Percentiles rank a stretch among this genome's conserved stretches.
Evolutionary conservation across 2,113 vertebrate species (phyloP).

Genomic region (Gambusia holbrooki): DNA sequence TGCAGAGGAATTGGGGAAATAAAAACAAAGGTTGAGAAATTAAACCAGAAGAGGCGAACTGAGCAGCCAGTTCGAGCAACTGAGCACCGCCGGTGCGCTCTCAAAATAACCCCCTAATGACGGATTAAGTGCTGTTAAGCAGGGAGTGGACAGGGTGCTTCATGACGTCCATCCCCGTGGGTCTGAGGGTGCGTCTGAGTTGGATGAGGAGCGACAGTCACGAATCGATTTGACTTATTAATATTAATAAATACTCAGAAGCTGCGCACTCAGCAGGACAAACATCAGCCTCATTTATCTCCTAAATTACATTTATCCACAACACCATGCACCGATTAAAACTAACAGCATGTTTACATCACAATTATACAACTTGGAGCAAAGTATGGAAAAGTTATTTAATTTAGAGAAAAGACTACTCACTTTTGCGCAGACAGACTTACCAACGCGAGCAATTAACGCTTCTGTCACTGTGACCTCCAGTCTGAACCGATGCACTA

Average conservation of each 20-base stretch:
- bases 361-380: neutral
- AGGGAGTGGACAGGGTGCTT: constrained; percentile 50
- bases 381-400: no score
- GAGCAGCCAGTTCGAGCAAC: constrained; percentile 11
- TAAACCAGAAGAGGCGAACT: constrained; percentile 2
- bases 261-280: neutral
- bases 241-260: constrained; percentile 36
- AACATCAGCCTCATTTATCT: neutral
- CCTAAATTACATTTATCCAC: neutral
- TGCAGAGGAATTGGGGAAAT: neutral
- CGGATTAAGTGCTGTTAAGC: constrained; percentile 76
- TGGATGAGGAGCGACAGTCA: constrained; percentile 49
- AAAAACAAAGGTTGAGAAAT: neutral
- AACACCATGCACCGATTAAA: neutral
- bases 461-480: constrained; percentile 71
- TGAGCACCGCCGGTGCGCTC: constrained; percentile 22
- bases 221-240: constrained; percentile 48
- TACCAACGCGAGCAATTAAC: constrained; percentile 65
- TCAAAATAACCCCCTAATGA: constrained; percentile 80
- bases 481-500: constrained; percentile 48
- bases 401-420: neutral
- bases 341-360: neutral
- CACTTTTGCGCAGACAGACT: constrained; percentile 29
- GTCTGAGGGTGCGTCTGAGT: constrained; percentile 17
- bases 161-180: constrained; percentile 31